Evolutionary conservation across 2,888 invertebrate species (phyloP).

Genomic region (Tridacna crocea): DNA sequence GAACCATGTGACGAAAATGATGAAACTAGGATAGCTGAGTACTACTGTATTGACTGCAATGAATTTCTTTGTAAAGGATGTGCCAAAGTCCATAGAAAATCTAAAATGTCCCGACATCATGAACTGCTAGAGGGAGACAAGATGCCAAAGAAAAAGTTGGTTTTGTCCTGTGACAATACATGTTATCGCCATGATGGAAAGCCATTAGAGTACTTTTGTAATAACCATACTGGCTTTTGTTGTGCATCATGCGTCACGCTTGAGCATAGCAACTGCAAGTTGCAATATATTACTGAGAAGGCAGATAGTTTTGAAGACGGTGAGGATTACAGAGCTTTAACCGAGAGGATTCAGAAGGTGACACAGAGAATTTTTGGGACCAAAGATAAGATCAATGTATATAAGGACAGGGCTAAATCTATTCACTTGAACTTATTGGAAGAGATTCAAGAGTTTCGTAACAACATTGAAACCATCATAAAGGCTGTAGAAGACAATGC

Average conservation of each 20-base stretch:
- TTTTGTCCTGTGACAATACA: not conserved
- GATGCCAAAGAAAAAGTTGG: not conserved
- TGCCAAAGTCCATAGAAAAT: not conserved
- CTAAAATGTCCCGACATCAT: not conserved
- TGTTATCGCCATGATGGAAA: not conserved
- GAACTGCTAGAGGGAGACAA: not conserved
- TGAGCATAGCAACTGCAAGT: not conserved
- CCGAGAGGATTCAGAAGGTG: not conserved
- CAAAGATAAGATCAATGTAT: too few species aligned
- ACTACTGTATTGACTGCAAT: slow-evolving; percentile 3
- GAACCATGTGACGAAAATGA: not conserved
- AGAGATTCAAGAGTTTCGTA: not conserved
- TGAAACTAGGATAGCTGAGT: not conserved
- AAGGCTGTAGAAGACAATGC: not conserved
- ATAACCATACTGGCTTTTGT: not conserved
- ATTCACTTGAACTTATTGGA: not conserved
- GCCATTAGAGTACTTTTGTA: not conserved
- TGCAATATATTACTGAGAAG: not conserved
- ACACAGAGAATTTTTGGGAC: not conserved
- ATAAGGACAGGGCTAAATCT: not conserved
- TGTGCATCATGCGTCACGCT: not conserved
- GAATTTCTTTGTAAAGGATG: slow-evolving; percentile 6
- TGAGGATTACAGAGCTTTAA: not conserved
- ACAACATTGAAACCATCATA: not conserved
- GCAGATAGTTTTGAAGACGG: not conserved